phyloP scores from a whole-genome alignment of 2,797 vertebrate genomes.

The Neosilurus mollespiculum region DNA sequence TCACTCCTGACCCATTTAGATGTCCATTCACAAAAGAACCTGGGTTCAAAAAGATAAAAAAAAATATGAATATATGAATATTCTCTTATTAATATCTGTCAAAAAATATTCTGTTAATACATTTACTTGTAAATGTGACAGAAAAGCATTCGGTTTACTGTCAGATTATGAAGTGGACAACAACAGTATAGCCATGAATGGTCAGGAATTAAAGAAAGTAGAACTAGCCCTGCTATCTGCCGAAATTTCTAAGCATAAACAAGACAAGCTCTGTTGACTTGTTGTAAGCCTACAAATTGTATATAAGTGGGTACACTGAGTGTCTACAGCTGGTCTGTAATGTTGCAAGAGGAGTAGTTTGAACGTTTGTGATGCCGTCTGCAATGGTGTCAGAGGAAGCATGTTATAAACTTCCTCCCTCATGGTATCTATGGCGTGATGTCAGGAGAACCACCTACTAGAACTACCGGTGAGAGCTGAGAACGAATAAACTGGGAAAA shows the following conservation, averaged over 20 bases:
- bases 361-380: neutral
- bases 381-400: neutral
- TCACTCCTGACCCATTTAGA: conserved; percentile 77
- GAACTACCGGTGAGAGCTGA: neutral
- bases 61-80: no score
- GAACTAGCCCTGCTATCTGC: neutral
- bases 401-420: neutral
- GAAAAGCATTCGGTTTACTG: neutral
- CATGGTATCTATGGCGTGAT: neutral
- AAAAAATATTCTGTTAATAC: neutral
- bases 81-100: no score
- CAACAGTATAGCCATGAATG: no score
- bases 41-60: conserved; percentile 54
- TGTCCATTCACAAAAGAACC: conserved; percentile 82
- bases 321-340: neutral
- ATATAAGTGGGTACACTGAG: no score
- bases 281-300: neutral
- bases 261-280: neutral
- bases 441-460: no score
- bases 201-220: no score
- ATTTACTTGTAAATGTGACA: neutral
- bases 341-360: no score
- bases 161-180: neutral
- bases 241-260: neutral
- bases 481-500: neutral